Base-by-base conservation (phyloP, 92 coral and sea anemone species). In the Muricea muricata region DNA sequence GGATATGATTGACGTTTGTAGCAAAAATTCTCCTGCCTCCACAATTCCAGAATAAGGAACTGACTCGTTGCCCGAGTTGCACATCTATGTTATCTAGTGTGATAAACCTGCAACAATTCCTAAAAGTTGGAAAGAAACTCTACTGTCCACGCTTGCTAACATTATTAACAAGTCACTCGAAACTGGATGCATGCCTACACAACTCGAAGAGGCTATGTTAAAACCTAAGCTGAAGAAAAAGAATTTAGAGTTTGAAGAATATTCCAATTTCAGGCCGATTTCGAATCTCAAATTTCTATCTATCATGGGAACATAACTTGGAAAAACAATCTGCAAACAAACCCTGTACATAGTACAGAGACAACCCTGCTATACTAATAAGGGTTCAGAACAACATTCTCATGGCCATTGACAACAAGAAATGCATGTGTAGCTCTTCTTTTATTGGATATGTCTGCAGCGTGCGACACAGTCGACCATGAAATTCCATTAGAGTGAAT, bases 221-320 rank as follows among this genome's bases (percentile, higher is more conserved):
- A 81, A 75, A 74, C 90, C 90, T 24, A 81, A 81, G 73, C 82
- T 87, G 67, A 87, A 87, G 67, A 87, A 87, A 58, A 81, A 31
- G 21, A 80, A 86, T 61, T 84, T 81, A 11, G 65, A 80, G 48
- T 73, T 65, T 57, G 87, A 81, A 71, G 81, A 32, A 57, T 81
- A 81, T 50, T 15, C 87, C 31, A 87, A 80, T 28, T 80, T 48
- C 76, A 58, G 90, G 37, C 90, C 90, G 48, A 87, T 87, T 31
- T 87, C 90, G n/a, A 87, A 87, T 26, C 46, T 87, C 5, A 80
- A 87, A 29, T 87, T 80, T 69, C 80, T 25, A 79, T 40, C 15
- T n/a, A 33, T n/a, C n/a, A n/a, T n/a, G n/a, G n/a, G 56, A 26
- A 31, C 55, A 82, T 58, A 68, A 58, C 17, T 30, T 73, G 9